phyloP scores from a whole-genome alignment of 2,113 vertebrate species.

The Calidris pygmaea region DNA sequence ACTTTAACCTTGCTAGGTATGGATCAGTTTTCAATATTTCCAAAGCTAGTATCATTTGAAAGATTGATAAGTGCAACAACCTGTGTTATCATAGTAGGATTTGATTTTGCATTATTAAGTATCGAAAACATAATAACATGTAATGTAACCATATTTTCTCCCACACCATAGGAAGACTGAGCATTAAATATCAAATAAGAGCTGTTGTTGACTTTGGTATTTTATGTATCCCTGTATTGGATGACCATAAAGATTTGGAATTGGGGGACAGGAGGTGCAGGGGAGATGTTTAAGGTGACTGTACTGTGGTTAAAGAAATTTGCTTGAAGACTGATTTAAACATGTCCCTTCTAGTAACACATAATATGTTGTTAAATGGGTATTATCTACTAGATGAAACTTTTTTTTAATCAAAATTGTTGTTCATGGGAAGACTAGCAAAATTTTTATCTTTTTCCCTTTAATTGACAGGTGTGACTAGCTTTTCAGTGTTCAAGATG shows the following conservation, averaged over 20 bases:
- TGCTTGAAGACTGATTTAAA: neutral
- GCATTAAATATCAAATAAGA: neutral
- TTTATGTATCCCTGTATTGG: neutral
- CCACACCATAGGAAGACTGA: neutral
- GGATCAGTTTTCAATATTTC: neutral
- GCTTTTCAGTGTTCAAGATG: neutral
- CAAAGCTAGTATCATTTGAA: neutral
- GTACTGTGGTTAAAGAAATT: neutral
- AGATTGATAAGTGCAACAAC: neutral
- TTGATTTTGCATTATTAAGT: neutral
- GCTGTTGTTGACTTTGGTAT: neutral
- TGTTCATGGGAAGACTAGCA: neutral
- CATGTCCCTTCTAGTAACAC: neutral
- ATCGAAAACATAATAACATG: neutral
- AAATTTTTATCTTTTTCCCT: neutral
- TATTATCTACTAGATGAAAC: neutral
- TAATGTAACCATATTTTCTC: neutral
- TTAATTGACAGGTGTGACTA: slow-evolving; percentile 35
- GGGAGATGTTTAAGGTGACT: neutral
- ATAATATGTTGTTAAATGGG: neutral
- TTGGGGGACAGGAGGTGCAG: rapidly evolving
- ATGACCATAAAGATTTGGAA: neutral
- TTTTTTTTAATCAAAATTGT: neutral
- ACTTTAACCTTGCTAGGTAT: neutral
- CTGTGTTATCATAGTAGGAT: neutral